phyloP scores from a whole-genome alignment of 2,888 invertebrate genomes.

The Parasteatoda lunata region DNA sequence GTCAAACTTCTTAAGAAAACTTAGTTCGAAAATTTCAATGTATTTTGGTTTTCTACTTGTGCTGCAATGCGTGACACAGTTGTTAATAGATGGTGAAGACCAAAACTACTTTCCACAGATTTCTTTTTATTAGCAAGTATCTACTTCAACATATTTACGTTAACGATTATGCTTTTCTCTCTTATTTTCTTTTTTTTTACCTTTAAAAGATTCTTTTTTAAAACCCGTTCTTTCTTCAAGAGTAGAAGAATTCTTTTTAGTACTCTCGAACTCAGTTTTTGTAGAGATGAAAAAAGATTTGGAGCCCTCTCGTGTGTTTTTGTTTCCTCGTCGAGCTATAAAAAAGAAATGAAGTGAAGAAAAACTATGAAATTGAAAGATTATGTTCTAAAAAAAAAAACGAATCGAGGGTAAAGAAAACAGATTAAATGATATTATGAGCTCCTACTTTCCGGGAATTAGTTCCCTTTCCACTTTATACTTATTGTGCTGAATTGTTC shows the following conservation, averaged over 20 bases:
- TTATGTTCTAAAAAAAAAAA: background rate
- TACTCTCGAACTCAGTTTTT: background rate
- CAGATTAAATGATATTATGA: slow-evolving; percentile 3
- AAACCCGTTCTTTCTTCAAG: background rate
- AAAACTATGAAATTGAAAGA: slow-evolving; percentile 5
- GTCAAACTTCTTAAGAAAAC: too few species aligned
- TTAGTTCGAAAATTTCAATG: too few species aligned
- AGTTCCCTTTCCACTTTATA: background rate
- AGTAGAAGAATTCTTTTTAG: background rate
- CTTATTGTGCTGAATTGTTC: background rate
- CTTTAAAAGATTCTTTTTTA: background rate
- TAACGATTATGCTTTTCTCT: slow-evolving; percentile 1
- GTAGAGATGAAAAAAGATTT: background rate
- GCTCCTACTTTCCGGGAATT: background rate
- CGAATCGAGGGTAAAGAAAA: background rate
- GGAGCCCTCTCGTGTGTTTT: background rate
- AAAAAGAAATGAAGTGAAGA: background rate
- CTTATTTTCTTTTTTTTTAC: background rate
- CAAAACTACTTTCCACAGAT: background rate
- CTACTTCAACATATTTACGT: slow-evolving; percentile 3
- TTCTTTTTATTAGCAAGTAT: background rate
- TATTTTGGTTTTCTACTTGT: too few species aligned
- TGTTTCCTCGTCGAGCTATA: background rate
- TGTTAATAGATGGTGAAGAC: too few species aligned
- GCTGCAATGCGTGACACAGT: too few species aligned